Percentiles rank a stretch among this genome's conserved stretches.
Evolutionary conservation across 2,113 vertebrate species (phyloP).

Genomic region (Deroptyus accipitrinus): DNA sequence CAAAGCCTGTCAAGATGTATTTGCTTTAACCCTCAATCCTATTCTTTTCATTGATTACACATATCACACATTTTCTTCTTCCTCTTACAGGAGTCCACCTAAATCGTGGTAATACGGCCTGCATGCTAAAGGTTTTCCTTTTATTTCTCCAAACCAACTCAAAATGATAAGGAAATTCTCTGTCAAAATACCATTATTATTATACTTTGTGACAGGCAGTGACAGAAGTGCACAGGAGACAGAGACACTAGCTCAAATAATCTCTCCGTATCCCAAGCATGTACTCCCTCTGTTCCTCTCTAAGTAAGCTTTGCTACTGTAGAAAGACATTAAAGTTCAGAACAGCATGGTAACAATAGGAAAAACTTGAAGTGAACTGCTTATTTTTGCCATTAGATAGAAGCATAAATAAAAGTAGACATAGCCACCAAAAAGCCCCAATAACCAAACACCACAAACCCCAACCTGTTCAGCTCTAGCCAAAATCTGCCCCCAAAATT

Average conservation of each 20-base stretch:
- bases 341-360: not conserved
- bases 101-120: not conserved
- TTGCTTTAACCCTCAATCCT: not conserved
- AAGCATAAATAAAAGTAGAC: not conserved
- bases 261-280: not conserved
- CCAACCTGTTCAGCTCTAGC: not conserved
- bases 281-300: not conserved
- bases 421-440: not conserved
- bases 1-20: not conserved
- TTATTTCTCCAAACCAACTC: not conserved
- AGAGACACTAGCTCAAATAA: not conserved
- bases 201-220: not conserved
- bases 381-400: not conserved
- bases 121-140: not conserved
- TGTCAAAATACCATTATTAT: not conserved
- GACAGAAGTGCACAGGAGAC: not conserved
- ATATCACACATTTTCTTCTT: not conserved
- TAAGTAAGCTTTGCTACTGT: not conserved
- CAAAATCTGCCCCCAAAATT: accelerated
- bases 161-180: not conserved
- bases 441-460: not conserved
- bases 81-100: not conserved
- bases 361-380: not conserved
- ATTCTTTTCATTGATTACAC: not conserved
- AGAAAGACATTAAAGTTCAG: not conserved